Base-by-base conservation (phyloP, 2,888 invertebrate genomes). In the Cyaniris semiargus region DNA sequence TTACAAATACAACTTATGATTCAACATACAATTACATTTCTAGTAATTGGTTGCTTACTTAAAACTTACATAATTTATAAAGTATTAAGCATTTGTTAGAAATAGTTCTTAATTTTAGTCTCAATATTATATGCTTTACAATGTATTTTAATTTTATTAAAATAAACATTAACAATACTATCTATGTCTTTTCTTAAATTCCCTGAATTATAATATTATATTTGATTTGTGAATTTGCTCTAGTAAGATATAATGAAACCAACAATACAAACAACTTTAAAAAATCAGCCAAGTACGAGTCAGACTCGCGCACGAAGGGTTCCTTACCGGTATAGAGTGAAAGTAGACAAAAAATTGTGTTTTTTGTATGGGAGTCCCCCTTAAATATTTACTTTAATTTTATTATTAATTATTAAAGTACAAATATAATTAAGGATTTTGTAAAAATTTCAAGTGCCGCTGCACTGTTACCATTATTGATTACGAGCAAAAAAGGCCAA, bases 101-200 rank as follows among this genome's bases (percentile, higher is more conserved):
- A 70, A 53, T 70, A 53, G 53, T 56, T 53, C 53, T 56, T 76
- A 71, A 76, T 53, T 74, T 74, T 53, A 74, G 74, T 48, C 74
- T 23, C 44, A 72, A 53, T 53, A 56, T 56, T 71, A 38, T 70
- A 70, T 23, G 76, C 76, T 71, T 76, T 34, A 76, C 58, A 53
- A 76, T 76, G 76, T 76, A 74, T 74, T 74, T 74, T 76, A 76
- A 56, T 60, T 48, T 70, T 76, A 76, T 53, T 76, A 44, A 71
- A 77, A 77, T 77, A 77, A 77, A 77, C 58, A 77, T 75, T 78
- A 78, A 76, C 48, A 78, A 66, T 70, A 38, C 53, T 58, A 56
- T 56, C 15, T 53, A n/a, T 1, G 34, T 38, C 6, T 21, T 78
- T 75, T 78, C 21, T 31, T 34, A 34, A 56, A 31, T 71, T 34